Conservation (phyloP, 2,888 invertebrate genomes). For the Lutraria lutraria region DNA sequence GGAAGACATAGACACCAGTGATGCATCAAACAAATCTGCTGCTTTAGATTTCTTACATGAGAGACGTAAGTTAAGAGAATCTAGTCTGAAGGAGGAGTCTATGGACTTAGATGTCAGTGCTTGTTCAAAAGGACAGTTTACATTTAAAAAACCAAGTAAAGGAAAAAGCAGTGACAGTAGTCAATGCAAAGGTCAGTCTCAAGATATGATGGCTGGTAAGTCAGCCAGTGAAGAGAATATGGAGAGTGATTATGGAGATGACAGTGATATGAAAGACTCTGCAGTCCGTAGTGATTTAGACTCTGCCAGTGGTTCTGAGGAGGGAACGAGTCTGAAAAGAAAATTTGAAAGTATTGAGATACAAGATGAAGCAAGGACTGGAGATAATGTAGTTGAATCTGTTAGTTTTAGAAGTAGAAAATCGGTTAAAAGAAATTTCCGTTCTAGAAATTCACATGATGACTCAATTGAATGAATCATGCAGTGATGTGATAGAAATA, state of each 20-base stretch:
- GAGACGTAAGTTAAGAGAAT: conserved; percentile 83
- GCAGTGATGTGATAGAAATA: neutral
- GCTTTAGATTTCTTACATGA: conserved; percentile 93
- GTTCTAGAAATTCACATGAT: conserved; percentile 49
- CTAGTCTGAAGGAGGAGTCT: conserved; percentile 53
- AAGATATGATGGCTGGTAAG: neutral
- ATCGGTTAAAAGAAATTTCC: conserved; percentile 46
- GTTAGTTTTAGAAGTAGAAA: conserved; percentile 57
- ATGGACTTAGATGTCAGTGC: conserved; percentile 70
- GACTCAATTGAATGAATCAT: neutral
- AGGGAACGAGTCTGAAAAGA: conserved; percentile 33
- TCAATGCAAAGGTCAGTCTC: neutral
- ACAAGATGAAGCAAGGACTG: conserved; percentile 28
- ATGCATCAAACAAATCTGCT: conserved; percentile 92
- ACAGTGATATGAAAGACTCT: conserved; percentile 4
- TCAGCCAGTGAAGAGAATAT: conserved; percentile 6
- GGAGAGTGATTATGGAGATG: conserved; percentile 34
- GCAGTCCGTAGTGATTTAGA: conserved; percentile 24
- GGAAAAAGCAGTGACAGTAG: neutral
- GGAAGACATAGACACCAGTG: conserved; percentile 94
- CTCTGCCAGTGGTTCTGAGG: conserved; percentile 6
- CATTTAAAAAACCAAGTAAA: conserved; percentile 70
- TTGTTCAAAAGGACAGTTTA: conserved; percentile 77
- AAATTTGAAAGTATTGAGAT: conserved; percentile 44
- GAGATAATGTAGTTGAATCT: neutral